These are phyloP conservation scores for Rachycentron canadum DNA, from an alignment of 2,797 vertebrate genomes.

Conservation along the genomic window DNA sequence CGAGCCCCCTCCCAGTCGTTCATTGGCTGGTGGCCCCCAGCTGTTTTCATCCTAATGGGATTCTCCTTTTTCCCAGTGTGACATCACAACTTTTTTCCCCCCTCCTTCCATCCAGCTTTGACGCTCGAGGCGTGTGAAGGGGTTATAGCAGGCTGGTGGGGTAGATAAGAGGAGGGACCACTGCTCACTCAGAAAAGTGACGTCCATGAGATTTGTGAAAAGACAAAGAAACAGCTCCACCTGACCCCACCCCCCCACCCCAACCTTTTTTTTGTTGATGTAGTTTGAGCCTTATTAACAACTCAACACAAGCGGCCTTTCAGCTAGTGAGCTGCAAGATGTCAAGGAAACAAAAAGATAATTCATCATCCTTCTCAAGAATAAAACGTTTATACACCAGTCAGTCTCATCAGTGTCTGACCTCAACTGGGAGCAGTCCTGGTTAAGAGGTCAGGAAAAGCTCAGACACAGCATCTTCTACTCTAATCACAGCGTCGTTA, in stretches of 20 bases:
- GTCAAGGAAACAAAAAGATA: too few relatives aligned
- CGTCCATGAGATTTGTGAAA: background rate
- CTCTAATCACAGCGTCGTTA: background rate
- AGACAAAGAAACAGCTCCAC: too few relatives aligned
- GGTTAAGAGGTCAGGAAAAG: background rate
- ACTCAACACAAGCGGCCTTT: too few relatives aligned
- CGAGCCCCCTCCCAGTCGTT: background rate
- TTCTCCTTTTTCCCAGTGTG: constrained; percentile 44
- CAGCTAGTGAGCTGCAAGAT: too few relatives aligned
- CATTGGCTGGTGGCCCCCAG: constrained; percentile 47
- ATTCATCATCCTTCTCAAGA: too few relatives aligned
- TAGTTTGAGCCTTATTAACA: too few relatives aligned
- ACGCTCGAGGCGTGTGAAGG: background rate
- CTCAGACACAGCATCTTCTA: background rate
- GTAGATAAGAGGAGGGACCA: background rate
- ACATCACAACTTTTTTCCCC: constrained; percentile 26
- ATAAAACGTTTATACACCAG: too few relatives aligned
- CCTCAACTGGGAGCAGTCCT: background rate
- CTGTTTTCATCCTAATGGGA: constrained; percentile 46
- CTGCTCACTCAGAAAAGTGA: background rate
- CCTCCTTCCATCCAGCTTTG: background rate
- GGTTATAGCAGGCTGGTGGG: background rate
- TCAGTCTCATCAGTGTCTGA: too few relatives aligned
- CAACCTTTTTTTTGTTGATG: too few relatives aligned
- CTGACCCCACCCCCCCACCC: too few relatives aligned